Percentiles rank a stretch among this genome's conserved stretches.
These are phyloP conservation scores for Glossophaga mutica DNA, from an alignment of 2,797 vertebrate genomes.

Conservation along the genomic window DNA sequence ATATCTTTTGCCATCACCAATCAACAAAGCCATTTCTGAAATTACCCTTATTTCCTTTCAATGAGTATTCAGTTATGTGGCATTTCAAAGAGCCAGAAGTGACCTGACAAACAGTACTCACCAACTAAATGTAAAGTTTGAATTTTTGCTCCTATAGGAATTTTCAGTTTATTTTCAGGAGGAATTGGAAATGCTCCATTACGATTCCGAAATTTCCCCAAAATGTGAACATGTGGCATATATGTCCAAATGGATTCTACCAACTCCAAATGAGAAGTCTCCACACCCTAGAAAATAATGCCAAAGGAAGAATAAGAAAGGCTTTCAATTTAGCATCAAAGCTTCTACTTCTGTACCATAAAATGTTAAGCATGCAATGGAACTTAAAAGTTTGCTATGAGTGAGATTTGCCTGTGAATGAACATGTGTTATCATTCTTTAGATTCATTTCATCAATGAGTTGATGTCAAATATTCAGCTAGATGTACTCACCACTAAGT, in stretches of 20 bases:
- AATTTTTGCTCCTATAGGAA: constrained; percentile 98
- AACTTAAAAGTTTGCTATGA: neutral
- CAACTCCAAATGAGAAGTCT: constrained; percentile 97
- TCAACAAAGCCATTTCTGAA: neutral
- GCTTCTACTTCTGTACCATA: neutral
- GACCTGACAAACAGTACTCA: constrained; percentile 71
- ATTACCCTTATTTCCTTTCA: neutral
- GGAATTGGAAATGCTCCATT: constrained; percentile 99
- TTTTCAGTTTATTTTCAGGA: constrained; percentile 97
- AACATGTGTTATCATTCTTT: neutral
- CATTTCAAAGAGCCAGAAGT: constrained; percentile 44
- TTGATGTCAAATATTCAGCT: neutral
- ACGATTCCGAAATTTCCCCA: constrained; percentile 98
- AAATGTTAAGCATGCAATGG: neutral
- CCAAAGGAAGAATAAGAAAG: constrained; percentile 65
- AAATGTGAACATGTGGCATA: constrained; percentile 98
- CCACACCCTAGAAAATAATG: constrained; percentile 90
- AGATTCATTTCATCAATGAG: neutral
- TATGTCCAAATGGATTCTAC: constrained; percentile 99
- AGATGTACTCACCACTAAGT: constrained; percentile 89
- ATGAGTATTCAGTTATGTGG: constrained; percentile 32
- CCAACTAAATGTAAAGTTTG: constrained; percentile 97
- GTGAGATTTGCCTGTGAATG: neutral
- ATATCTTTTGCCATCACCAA: neutral
- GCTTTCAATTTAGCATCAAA: constrained; percentile 42